Evolutionary conservation across 2,888 invertebrate species (phyloP), one percentile per base, ranked within the genome.

Genomic region (Watsonalla binaria): DNA sequence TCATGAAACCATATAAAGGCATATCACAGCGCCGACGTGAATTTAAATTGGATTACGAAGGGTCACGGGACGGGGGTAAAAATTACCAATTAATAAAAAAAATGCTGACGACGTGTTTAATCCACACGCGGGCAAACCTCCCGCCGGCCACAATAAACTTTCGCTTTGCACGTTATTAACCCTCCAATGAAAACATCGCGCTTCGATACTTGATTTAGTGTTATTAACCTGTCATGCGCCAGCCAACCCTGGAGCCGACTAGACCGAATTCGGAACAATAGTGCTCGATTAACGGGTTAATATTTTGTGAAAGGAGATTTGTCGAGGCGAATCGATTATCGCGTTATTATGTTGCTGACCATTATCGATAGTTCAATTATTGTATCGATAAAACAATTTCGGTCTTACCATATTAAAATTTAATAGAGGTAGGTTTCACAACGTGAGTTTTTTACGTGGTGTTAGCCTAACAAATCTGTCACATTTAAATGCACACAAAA

Each of bases 161-260:
- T 74, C 76, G 76, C 78, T 78, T 77, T 72, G 70, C 65, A 63
- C 74, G 66, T 72, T 76, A 79, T 78, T 78, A 77, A 74, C 68
- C 70, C 63, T 62, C 58, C 60, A 71, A 78, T 78, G 77, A 74
- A 76, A 77, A 74, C 74, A 75, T 74, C 69, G 66, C 46, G 68
- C 60, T 58, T 59, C 72, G 72, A 80, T 80, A 78, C 73, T 78
- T 86, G 85, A 86, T 86, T 83, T 85, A 86, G 80, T 80, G 79
- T 86, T 84, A 86, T 86, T 86, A 84, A 86, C 68, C 80, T 85
- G 86, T 85, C 86, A 84, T 57, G 70, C 68, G 76, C 81, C 79
- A 48, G 62, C 37, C 37, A 42, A 65, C 65, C 65, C 69, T 56
- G 60, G 62, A 68, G 71, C 72, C 67, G 66, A 52, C 60, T 57